Base-by-base conservation (phyloP, 2,888 invertebrate genomes). In the Drosophila paracracens region DNA sequence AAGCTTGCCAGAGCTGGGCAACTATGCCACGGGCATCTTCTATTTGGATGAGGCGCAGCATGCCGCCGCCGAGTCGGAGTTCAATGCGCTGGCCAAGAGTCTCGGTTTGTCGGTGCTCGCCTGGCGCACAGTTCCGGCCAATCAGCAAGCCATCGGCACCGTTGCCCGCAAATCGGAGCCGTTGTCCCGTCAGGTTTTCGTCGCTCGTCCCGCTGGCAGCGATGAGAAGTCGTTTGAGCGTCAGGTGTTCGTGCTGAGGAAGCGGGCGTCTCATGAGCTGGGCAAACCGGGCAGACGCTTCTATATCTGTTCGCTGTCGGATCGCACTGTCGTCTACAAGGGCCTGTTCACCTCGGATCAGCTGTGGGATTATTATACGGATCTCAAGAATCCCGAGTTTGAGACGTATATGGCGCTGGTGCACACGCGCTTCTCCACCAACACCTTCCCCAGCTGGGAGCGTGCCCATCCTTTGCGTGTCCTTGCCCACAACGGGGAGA, bases 371-470 rank as follows among this genome's bases (percentile, higher is more conserved):
- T 96, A 96, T 92, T 96, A 96, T 93, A 95, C 95, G 76, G 96
- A 96, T 92, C 93, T 96, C 65, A 92, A 92, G 88, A 94, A 96
- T 94, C 96, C 97, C 2, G 95, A 95, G 82, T 99, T 97, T 94
- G 97, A 98, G 89, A 98, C 99, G 4, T 99, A 99, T 94, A 94
- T 99, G 93, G 98, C 99, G 50, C 94, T 99, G 92, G 99, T 99
- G 10, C 99, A 99, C 93, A 99, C 99, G 48, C 95, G 99, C 81
- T 99, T 99, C 94, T 99, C 99, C 18, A 99, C 99, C 79, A 99
- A 99, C 94, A 99, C 99, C 33, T 99, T 99, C 93, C 99, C 99
- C 56, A 98, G 98, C 92, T 99, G 99, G 99, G 99, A 99, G 94
- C 95, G 99, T 88, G 99, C 99, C 25, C 99, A 99, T 94, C 99